A percentile compares a stretch with the other conserved stretches of the same genome.
Evolutionary conservation across 2,797 vertebrate species (phyloP).

Genomic region (Threskiornis aethiopicus): DNA sequence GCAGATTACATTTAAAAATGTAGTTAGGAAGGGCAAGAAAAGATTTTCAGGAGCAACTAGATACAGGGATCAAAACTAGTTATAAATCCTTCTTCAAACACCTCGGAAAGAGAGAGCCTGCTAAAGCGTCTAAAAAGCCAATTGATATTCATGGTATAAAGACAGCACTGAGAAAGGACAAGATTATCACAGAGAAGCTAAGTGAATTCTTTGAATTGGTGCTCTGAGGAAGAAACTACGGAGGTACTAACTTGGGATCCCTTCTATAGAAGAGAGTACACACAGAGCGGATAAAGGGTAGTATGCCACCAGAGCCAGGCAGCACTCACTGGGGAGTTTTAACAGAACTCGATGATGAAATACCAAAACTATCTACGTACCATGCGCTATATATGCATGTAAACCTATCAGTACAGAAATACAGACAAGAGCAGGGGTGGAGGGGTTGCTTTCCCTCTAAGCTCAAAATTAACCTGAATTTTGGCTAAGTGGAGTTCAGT

Average conservation of each 20-base stretch:
- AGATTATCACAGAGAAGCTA: not conserved
- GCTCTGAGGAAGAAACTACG: not conserved
- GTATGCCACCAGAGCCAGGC: not conserved
- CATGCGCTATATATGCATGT: accelerated
- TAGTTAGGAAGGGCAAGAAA: not conserved
- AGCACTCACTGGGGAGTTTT: not conserved
- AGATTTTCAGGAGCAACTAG: not conserved
- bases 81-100: not conserved
- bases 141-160: not conserved
- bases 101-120: not conserved
- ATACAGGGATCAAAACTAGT: not conserved
- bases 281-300: not conserved
- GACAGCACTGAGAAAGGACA: not conserved
- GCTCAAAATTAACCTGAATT: not conserved
- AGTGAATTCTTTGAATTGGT: not conserved
- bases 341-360: not conserved
- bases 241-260: not conserved
- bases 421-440: not conserved
- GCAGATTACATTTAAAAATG: not conserved
- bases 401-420: not conserved
- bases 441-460: not conserved
- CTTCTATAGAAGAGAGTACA: not conserved
- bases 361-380: accelerated
- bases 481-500: not conserved
- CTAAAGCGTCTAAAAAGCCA: not conserved